phyloP scores from a whole-genome alignment of 2,797 vertebrate genomes.

The Hippoglossus hippoglossus region DNA sequence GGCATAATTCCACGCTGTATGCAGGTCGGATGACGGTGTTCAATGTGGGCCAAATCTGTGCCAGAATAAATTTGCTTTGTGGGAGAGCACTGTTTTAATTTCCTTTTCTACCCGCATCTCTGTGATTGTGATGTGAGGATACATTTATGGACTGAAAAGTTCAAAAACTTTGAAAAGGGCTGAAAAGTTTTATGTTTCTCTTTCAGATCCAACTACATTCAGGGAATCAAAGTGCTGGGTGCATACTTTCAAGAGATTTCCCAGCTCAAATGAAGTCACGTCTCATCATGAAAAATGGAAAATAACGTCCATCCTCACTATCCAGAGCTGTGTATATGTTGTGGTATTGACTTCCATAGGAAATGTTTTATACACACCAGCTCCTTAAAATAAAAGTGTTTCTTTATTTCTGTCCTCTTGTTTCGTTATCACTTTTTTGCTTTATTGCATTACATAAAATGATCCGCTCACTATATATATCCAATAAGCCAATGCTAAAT shows the following conservation, averaged over 20 bases:
- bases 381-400: constrained; percentile 52
- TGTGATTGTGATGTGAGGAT: too few relatives aligned
- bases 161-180: too few relatives aligned
- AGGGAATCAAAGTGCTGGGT: constrained; percentile 93
- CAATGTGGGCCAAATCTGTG: too few relatives aligned
- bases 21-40: too few relatives aligned
- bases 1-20: too few relatives aligned
- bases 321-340: constrained; percentile 9
- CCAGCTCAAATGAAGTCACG: constrained; percentile 82
- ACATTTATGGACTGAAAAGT: too few relatives aligned
- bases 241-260: constrained; percentile 96
- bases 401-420: constrained; percentile 32
- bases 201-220: constrained; percentile 92
- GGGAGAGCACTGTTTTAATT: too few relatives aligned
- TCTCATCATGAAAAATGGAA: constrained; percentile 2
- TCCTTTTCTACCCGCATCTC: too few relatives aligned
- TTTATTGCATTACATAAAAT: too few relatives aligned
- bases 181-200: background rate
- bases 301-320: background rate
- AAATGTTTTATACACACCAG: constrained; percentile 28
- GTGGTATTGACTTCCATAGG: constrained; percentile 7
- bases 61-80: too few relatives aligned
- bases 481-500: too few relatives aligned
- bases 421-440: constrained; percentile 16
- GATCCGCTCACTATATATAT: too few relatives aligned